A percentile compares a stretch with the other conserved stretches of the same genome.
These are phyloP conservation scores for Fabriciana adippe DNA, from an alignment of 2,888 invertebrate species.

Conservation along the genomic window DNA sequence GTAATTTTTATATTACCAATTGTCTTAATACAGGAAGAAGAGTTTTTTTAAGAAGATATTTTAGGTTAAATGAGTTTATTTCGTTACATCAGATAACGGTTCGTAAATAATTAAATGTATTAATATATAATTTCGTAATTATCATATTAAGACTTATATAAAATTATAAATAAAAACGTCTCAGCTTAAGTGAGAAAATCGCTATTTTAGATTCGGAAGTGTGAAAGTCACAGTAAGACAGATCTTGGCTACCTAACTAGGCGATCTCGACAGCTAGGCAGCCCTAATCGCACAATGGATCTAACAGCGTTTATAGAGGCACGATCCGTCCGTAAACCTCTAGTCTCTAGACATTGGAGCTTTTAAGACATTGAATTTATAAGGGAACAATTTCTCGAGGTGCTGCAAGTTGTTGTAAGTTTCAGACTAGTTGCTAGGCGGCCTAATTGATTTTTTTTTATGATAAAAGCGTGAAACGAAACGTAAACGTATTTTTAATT, in stretches of 20 bases:
- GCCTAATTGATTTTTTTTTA: no score
- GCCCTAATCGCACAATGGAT: slow-evolving; percentile 54
- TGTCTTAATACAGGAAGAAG: no score
- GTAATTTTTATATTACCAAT: no score
- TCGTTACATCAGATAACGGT: no score
- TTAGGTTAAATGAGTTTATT: no score
- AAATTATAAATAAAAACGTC: not conserved
- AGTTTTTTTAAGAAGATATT: no score
- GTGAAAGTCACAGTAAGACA: slow-evolving; percentile 12
- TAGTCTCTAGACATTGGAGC: slow-evolving; percentile 44
- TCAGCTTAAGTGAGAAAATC: not conserved
- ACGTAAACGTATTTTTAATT: no score
- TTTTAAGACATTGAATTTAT: slow-evolving; percentile 34
- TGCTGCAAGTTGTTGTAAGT: not conserved
- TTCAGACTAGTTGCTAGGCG: not conserved
- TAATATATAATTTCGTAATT: no score
- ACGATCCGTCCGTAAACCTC: slow-evolving; percentile 55
- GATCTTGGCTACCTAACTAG: slow-evolving; percentile 8
- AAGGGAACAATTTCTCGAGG: slow-evolving; percentile 9
- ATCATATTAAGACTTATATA: no score
- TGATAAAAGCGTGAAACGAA: no score
- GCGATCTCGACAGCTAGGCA: slow-evolving; percentile 38
- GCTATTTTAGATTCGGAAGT: slow-evolving; percentile 7
- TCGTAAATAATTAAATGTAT: no score
- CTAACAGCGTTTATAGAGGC: slow-evolving; percentile 48